Evolutionary conservation across 2,797 vertebrate genomes (phyloP).

Genomic region (Tadarida brasiliensis): DNA sequence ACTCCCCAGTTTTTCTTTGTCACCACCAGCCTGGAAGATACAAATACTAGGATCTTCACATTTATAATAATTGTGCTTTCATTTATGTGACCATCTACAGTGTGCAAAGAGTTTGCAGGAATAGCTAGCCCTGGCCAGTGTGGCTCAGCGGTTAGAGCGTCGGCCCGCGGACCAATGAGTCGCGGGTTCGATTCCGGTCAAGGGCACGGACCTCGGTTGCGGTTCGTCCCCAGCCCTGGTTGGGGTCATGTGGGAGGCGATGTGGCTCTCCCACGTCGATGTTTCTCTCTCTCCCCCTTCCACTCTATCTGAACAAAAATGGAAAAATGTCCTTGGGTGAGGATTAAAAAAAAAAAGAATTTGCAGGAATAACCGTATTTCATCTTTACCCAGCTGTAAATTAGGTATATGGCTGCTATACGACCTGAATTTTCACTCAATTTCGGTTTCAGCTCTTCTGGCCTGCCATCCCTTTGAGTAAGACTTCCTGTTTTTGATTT

Average conservation of each 20-base stretch:
- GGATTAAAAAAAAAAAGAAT: not conserved
- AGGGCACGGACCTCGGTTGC: no score
- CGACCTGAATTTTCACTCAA: not conserved
- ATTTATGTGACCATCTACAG: not conserved
- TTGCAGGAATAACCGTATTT: slow-evolving; percentile 16
- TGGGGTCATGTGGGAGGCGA: no score
- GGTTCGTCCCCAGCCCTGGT: no score
- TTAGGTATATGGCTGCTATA: not conserved
- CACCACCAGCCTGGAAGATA: not conserved
- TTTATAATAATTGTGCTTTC: slow-evolving; percentile 24
- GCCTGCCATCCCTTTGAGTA: not conserved
- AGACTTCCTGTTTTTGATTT: slow-evolving; percentile 45
- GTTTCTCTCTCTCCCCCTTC: no score
- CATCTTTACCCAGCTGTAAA: not conserved
- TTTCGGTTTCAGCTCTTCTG: slow-evolving; percentile 25
- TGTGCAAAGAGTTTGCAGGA: slow-evolving; percentile 22
- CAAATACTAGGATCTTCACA: not conserved
- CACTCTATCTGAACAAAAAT: no score
- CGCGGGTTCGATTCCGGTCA: no score
- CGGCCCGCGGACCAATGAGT: no score
- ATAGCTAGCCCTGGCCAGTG: not conserved
- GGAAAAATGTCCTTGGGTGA: no score
- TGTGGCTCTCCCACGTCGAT: no score
- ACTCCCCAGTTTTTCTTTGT: not conserved
- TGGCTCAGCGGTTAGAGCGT: no score